Conservation (phyloP, 2,888 invertebrate species). For the Phortica magna region DNA sequence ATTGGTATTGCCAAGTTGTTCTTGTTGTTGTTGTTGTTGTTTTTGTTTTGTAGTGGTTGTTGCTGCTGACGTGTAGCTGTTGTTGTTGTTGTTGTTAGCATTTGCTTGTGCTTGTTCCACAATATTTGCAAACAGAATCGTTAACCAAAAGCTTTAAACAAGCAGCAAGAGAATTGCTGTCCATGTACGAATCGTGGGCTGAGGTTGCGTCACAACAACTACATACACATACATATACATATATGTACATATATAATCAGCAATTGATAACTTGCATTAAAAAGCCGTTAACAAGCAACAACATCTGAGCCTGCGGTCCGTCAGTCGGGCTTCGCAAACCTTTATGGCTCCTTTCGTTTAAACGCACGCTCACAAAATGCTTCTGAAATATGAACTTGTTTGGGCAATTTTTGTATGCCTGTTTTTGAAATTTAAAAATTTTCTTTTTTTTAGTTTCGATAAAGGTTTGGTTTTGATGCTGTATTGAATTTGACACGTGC, state of each 20-base stretch:
- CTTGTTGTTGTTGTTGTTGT: neutral
- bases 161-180: constrained; percentile 40
- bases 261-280: constrained; percentile 62
- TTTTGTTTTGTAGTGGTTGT: neutral
- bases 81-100: constrained; percentile 27
- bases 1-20: constrained; percentile 19
- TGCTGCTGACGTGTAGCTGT: neutral
- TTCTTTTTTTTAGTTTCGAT: neutral
- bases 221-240: constrained; percentile 29
- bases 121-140: constrained; percentile 32
- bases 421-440: constrained; percentile 10
- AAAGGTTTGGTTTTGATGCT: neutral
- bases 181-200: neutral
- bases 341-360: neutral
- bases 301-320: constrained; percentile 34
- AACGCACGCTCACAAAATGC: neutral
- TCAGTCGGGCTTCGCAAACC: neutral
- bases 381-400: neutral
- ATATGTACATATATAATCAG: constrained; percentile 56
- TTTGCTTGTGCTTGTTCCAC: constrained; percentile 42
- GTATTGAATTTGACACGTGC: neutral
- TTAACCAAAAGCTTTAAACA: constrained; percentile 51
- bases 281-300: constrained; percentile 54
- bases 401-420: neutral
- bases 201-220: constrained; percentile 27